Evolutionary conservation across 2,888 invertebrate species (phyloP), one percentile per base, ranked within the genome.

Genomic region (Entomobrya multifasciata): DNA sequence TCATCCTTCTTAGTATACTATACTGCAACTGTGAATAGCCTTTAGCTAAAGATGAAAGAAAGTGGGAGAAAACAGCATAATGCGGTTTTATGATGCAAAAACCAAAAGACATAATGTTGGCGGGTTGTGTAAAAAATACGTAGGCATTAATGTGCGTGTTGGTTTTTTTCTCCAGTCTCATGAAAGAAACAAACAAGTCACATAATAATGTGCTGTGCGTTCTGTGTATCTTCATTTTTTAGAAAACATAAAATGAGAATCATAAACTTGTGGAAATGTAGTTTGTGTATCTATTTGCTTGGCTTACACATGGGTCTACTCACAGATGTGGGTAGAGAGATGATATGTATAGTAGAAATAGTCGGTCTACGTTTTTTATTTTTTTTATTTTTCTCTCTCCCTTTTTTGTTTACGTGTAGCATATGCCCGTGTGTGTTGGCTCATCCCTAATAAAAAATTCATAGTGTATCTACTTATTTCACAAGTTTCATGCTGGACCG

Each of bases 311-410:
- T 36, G 36, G 36, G 36, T 36, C 4, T 36, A 36, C 36, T 36
- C 36, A 36, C 36, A 36, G 8, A 36, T 52, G 52, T 17, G n/a
- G 30, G n/a, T 15, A 6, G 55, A 70, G 41, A 47, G 55, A 79
- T 67, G 70, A 70, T 70, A 80, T 41, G 27, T 44, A 36, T 8
- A 70, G 80, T 55, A 70, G 55, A 55, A 70, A 67, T 70, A 80
- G 80, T 80, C 70, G 67, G 52, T 49, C 47, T 65, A 79, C 79
- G 65, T 79, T 65, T 52, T 30, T 60, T 62, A 60, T 62, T 62
- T 47, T 44, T 77, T 20, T 57, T 15, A 17, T 27, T 78, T 62
- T 44, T 49, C n/a, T 72, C 72, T 44, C 72, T 72, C 11, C 15
- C 15, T 72, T 10, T 15, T 17, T 74, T 41, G n/a, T 17, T 74